Base-by-base conservation (phyloP, 2,888 invertebrate species). In the Sycophila texana region DNA sequence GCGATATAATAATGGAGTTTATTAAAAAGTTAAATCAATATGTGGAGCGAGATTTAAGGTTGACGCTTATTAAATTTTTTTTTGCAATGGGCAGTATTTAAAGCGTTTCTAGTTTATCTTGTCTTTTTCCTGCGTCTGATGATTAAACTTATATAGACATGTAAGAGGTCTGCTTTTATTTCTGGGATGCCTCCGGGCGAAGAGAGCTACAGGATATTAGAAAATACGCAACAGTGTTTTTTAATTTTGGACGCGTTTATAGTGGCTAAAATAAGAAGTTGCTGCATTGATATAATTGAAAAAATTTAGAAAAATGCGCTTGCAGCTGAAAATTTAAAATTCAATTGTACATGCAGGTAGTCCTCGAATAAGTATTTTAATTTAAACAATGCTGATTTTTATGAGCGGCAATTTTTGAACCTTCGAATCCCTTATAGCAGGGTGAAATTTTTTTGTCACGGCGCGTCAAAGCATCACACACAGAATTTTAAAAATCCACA, bases 71-170 rank as follows among this genome's bases (percentile, higher is more conserved):
- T 61, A 30, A 26, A 61, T 61, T 61, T n/a, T 16, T 60, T 30
- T 16, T 60, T 30, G 39, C 30, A n/a, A 18, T 20, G n/a, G n/a
- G 13, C 13, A 53, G 10, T 67, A n/a, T 13, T 30, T 30, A 16
- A 13, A 16, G n/a, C 22, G n/a, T 57, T 66, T 55, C 55, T 51
- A 30, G 53, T 63, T 58, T 26, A 13, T 3, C 12, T 14, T 30
- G 26, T n/a, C 47, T 49, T 47, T 57, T 51, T 61, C 20, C 14
- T 51, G 68, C 55, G 26, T 3, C 26, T 26, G 26, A 68, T 39
- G 39, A 75, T 75, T 75, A 75, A 75, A 76, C 55, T 51, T 66
- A 61, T 22, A 55, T 58, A 51, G 72, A n/a, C 51, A 72, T 22
- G 55, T 20, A 61, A 4, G 61, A 61, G 53, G 18, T 30, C 30